Evolutionary conservation across 2,888 invertebrate genomes (phyloP).

Genomic region (Hemistola chrysoprasaria): DNA sequence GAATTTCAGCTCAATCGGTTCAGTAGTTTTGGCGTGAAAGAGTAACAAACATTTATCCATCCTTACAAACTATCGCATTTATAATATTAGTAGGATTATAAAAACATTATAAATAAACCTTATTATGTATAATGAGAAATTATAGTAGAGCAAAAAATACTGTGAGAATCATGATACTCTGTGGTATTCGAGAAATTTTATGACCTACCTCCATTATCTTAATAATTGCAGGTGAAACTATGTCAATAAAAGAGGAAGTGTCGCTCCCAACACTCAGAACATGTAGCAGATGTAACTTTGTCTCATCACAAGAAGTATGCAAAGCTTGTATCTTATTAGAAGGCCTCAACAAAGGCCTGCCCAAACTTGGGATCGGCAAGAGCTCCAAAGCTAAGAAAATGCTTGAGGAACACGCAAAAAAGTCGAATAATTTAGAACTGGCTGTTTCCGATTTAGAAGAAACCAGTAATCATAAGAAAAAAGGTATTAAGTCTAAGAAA

Average conservation of each 20-base stretch:
- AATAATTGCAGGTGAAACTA: conserved; percentile 89
- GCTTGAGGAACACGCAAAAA: conserved; percentile 77
- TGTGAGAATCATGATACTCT: background rate
- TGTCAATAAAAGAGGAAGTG: conserved; percentile 91
- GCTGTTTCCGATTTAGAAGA: conserved; percentile 49
- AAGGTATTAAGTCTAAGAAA: conserved; percentile 36
- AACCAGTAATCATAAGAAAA: conserved; percentile 32
- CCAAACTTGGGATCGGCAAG: conserved; percentile 95
- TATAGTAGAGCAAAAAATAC: no score
- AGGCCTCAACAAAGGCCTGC: conserved; percentile 96
- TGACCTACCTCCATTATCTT: no score
- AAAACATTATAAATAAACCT: no score
- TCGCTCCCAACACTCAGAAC: conserved; percentile 90
- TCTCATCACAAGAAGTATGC: conserved; percentile 96
- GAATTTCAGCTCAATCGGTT: no score
- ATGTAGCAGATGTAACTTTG: conserved; percentile 94
- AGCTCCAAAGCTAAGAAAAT: conserved; percentile 89
- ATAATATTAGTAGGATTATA: no score
- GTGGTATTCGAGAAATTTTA: no score
- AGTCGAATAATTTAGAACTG: conserved; percentile 44
- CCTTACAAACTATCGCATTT: no score
- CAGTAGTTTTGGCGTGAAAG: no score
- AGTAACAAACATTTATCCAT: no score
- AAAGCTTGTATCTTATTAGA: conserved; percentile 98
- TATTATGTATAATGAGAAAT: no score